Evolutionary conservation across 2,113 vertebrate genomes (phyloP).

Genomic region (Laticauda colubrina): DNA sequence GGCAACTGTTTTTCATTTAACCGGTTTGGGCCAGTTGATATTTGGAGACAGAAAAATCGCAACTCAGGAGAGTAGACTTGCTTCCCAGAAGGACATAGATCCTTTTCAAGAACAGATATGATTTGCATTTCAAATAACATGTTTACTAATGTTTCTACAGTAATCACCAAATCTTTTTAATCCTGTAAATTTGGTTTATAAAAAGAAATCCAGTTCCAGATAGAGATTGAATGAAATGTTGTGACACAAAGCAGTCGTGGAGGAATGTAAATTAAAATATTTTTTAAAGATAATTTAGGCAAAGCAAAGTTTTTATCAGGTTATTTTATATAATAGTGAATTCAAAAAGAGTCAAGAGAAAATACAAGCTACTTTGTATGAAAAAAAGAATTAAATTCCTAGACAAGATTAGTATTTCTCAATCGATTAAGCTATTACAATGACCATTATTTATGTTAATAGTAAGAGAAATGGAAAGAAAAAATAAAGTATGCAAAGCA

Average conservation of each 20-base stretch:
- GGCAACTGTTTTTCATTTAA: not conserved
- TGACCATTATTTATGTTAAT: no score
- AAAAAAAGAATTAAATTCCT: no score
- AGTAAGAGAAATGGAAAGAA: no score
- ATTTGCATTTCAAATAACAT: not conserved
- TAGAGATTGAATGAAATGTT: not conserved
- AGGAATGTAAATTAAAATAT: not conserved
- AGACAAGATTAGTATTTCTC: no score
- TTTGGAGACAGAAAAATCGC: not conserved
- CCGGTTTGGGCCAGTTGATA: not conserved
- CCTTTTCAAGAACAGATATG: not conserved
- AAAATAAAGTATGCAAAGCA: no score
- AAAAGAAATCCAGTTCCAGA: not conserved
- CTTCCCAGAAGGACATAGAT: not conserved
- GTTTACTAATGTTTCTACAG: not conserved
- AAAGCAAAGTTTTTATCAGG: not conserved
- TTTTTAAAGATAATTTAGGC: not conserved
- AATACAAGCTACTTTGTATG: not conserved
- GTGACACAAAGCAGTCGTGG: not conserved
- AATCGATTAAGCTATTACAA: no score
- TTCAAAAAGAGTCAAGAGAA: not conserved
- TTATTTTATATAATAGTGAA: not conserved
- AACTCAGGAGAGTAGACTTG: not conserved
- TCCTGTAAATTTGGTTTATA: not conserved
- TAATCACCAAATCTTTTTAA: not conserved